Conservation (phyloP, 2,797 vertebrate species). For the Poecilia gillii region DNA sequence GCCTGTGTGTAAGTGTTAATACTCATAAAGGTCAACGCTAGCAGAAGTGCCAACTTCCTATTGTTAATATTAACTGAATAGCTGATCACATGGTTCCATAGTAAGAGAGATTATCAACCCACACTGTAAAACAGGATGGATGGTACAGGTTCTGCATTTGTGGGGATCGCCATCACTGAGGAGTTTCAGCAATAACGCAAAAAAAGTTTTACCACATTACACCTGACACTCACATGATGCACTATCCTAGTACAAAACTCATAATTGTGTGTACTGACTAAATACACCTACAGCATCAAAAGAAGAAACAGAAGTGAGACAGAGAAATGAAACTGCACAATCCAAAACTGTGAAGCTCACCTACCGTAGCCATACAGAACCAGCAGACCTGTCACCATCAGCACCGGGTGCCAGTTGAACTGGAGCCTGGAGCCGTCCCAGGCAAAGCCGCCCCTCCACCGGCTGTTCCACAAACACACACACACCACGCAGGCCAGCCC, state of each 20-base stretch:
- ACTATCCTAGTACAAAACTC: neutral
- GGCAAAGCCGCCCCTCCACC: constrained; percentile 87
- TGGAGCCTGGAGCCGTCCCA: constrained; percentile 80
- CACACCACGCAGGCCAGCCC: constrained; percentile 83
- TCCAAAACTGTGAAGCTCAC: constrained; percentile 11
- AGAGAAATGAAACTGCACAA: constrained; percentile 44
- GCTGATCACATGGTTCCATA: neutral
- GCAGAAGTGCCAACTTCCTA: neutral
- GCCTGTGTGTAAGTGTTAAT: neutral
- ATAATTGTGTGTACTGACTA: neutral
- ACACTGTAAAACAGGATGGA: neutral
- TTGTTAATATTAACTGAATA: neutral
- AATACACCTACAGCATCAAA: neutral
- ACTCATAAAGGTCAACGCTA: neutral
- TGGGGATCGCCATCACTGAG: neutral
- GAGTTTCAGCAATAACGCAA: neutral
- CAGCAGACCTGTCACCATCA: constrained; percentile 90
- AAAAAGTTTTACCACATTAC: neutral
- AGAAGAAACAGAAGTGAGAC: constrained; percentile 35
- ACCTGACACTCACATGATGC: neutral
- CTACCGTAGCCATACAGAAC: constrained; percentile 90
- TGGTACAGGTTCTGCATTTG: neutral
- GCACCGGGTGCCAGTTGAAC: constrained; percentile 95
- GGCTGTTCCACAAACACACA: constrained; percentile 81
- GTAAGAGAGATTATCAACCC: neutral